Evolutionary conservation across 1,140 invertebrate species (phyloP).

Genomic region (Drosophila kepulauana): DNA sequence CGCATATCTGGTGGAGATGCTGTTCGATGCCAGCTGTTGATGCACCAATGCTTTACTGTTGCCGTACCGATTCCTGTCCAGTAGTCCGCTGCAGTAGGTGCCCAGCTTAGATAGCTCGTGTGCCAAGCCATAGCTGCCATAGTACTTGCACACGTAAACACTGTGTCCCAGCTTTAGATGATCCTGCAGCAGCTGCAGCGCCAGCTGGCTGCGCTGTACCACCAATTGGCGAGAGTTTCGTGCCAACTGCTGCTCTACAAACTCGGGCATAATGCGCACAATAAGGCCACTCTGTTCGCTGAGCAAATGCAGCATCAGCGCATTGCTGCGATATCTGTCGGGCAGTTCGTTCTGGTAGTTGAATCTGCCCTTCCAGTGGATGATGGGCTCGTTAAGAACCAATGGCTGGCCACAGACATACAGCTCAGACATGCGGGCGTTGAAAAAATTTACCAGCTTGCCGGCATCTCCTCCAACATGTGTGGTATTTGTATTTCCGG

Average conservation of each 20-base stretch:
- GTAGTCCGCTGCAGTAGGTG: constrained; percentile 69
- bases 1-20: constrained; percentile 63
- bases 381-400: constrained; percentile 65
- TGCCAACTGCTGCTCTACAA: constrained; percentile 37
- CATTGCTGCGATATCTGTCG: constrained; percentile 52
- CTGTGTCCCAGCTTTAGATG: constrained; percentile 51
- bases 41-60: constrained; percentile 70
- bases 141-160: constrained; percentile 69
- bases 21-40: constrained; percentile 51
- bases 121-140: constrained; percentile 70
- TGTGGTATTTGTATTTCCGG: not conserved
- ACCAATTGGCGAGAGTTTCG: constrained; percentile 68
- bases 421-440: constrained; percentile 59
- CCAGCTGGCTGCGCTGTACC: constrained; percentile 49
- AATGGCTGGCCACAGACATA: constrained; percentile 64
- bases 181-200: constrained; percentile 55
- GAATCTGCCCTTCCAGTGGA: constrained; percentile 64
- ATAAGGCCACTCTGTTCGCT: constrained; percentile 66
- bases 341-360: constrained; percentile 55
- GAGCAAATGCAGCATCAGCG: constrained; percentile 59
- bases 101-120: constrained; percentile 52
- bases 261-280: constrained; percentile 60
- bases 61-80: constrained; percentile 71
- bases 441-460: constrained; percentile 55
- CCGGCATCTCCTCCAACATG: constrained; percentile 24